Evolutionary conservation across 2,888 invertebrate genomes (phyloP), one percentile per base, ranked within the genome.

Genomic region (Ariolimax columbianus): DNA sequence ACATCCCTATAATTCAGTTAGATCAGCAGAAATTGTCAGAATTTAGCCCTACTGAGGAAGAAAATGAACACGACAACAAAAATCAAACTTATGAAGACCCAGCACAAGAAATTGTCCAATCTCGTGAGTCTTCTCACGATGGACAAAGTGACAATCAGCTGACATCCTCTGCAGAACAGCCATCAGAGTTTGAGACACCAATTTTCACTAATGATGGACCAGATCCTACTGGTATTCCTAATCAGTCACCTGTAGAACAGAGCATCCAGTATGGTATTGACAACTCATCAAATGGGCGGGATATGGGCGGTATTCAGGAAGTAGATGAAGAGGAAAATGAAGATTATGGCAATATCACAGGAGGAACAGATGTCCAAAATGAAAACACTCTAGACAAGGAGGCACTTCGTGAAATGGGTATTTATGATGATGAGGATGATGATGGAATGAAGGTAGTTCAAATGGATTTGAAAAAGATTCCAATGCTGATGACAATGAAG

Each of bases 351-450:
- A 84, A 47, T 55, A 84, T 51, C n/a, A 7, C 6, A 43, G 23
- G 55, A 55, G 51, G 55, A 51, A 23, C 11, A n/a, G 43, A 47
- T 43, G 26, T 73, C 30, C 43, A 43, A n/a, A 73, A 43, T 7
- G n/a, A 73, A 73, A 43, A 43, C 23, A 30, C n/a, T 40, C 33
- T 40, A 17, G 82, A 75, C 43, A 63, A n/a, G 40, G 63, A 84
- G 87, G 51, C 77, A 33, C 77, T 83, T 38, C 26, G 77, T 26
- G 84, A 89, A 33, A 80, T 88, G 83, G 89, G 89, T n/a, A 88
- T 90, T 40, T 89, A 89, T 87, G 89, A 90, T 78, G 92, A 92
- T 43, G 90, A 80, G 7, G 80, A 73, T n/a, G 87, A 86, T 66
- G 85, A 86, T n/a, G 86, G 78, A 23, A 87, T 82, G 23, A 84